Conservation (phyloP, 2,888 invertebrate genomes). For the Torymus tubicola region DNA sequence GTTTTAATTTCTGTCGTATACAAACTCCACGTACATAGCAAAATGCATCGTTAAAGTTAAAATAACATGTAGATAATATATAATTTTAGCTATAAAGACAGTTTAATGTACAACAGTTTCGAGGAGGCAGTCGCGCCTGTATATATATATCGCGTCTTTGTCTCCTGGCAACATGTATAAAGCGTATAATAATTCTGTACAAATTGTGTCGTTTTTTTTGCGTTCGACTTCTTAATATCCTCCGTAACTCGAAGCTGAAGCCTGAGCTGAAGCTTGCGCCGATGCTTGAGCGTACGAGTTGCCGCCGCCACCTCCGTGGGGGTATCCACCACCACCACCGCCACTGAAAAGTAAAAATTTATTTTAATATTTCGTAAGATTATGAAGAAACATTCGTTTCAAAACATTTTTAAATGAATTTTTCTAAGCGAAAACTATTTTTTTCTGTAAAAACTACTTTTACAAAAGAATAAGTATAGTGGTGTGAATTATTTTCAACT, state of each 20-base stretch:
- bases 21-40: slow-evolving; percentile 1
- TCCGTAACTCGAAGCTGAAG: slow-evolving; percentile 45
- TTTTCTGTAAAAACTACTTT: too few species aligned
- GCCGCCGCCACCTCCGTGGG: not conserved
- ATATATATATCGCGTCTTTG: not conserved
- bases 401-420: too few species aligned
- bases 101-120: slow-evolving; percentile 19
- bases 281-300: slow-evolving; percentile 65
- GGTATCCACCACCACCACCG: not conserved
- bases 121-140: not conserved
- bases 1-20: slow-evolving; percentile 14
- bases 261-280: slow-evolving; percentile 63
- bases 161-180: too few species aligned
- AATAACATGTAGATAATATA: not conserved
- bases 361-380: too few species aligned
- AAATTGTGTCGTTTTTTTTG: too few species aligned
- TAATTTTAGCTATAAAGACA: not conserved
- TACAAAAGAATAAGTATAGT: too few species aligned
- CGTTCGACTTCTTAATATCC: slow-evolving; percentile 29
- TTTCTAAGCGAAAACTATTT: too few species aligned
- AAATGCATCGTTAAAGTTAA: slow-evolving; percentile 17
- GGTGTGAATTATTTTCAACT: not conserved
- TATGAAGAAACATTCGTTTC: too few species aligned
- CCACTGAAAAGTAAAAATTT: slow-evolving; percentile 24
- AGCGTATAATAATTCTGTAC: too few species aligned